Evolutionary conservation across 1,140 invertebrate species (phyloP), one percentile per base, ranked within the genome.

Genomic region (Drosophila pandora): DNA sequence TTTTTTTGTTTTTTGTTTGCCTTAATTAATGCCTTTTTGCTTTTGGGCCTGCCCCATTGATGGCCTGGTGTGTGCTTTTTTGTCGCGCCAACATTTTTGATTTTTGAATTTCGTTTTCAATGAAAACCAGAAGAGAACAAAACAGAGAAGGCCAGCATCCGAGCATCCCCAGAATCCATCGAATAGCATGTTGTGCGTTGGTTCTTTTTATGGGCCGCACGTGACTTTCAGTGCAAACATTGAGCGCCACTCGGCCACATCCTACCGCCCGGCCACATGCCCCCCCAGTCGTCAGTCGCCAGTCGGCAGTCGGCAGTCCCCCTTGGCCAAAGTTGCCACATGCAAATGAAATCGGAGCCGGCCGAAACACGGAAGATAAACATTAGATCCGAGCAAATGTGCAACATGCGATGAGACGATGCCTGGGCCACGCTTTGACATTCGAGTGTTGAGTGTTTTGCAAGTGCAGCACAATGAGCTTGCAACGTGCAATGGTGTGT

Each of bases 61-160:
- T 87, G 82, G 25, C 67, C 70, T 54, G 50, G 21, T 54, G 22
- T 63, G 43, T 55, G 30, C 47, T 50, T 59, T 41, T 76, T 76
- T 78, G 77, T 81, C 74, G 65, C 78, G 55, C 49, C 65, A 76
- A 76, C 56, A 64, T 71, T 87, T 84, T 80, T 63, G 74, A 78
- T 87, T 84, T 87, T 87, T 82, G 69, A 81, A 81, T 75, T 85
- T 87, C 78, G 60, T 64, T 87, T 80, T 84, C 77, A 85, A 74
- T 84, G 72, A 85, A 81, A 77, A 59, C 68, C 48, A 57, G 37
- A 74, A 43, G 17, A 58, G 21, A 48, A 6, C 21, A 70, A 32
- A 39, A 52, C 17, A 17, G 6, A 70, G 13, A 7, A 32, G 8
- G 25, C 34, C 23, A 4, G 58, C 50, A 67, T 25, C 6, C 21